Percentiles rank a stretch among this genome's conserved stretches.
These are phyloP conservation scores for Pan troglodytes DNA, from an alignment of 2,113 vertebrate genomes.

Conservation along the genomic window NHGRI_mPanTro3-v2.1_pri NC_072403.2:85099501-85100000, in stretches of 20 bases:
- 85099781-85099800: not conserved
- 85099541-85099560: not conserved
- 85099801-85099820: not conserved
- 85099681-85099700: not conserved
- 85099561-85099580: not conserved
- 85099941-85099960: slow-evolving; percentile 11
- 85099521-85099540: not conserved
- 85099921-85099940: not conserved
- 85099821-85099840: not conserved
- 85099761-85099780: not conserved
- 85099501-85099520: not conserved
- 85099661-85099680: not conserved
- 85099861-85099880: slow-evolving; percentile 12
- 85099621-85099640: not conserved
- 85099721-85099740: not conserved
- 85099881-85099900: not conserved
- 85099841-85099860: slow-evolving; percentile 44
- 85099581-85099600: not conserved
- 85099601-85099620: not conserved
- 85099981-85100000: not conserved
- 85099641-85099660: not conserved
- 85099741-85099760: not conserved
- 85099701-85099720: accelerated
- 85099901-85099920: not conserved
- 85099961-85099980: slow-evolving; percentile 49